Evolutionary conservation across 2,888 invertebrate species (phyloP).

Genomic region (Agrilus cyanescens): DNA sequence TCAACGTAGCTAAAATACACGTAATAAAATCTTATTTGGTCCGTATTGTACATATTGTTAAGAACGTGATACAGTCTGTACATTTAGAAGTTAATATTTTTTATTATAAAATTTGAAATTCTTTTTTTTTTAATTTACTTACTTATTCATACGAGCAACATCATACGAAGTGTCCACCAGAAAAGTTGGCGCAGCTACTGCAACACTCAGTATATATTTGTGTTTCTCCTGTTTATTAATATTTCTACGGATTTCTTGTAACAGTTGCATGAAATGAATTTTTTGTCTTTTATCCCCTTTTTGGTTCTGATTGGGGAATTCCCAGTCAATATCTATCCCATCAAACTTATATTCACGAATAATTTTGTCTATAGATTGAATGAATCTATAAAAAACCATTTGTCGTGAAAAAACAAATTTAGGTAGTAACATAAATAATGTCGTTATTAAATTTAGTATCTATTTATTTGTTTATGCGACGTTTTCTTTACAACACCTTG

Average conservation of each 20-base stretch:
- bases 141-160: constrained; percentile 63
- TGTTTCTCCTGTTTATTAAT: constrained; percentile 46
- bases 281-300: constrained; percentile 42
- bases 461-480: no score
- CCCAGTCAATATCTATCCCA: constrained; percentile 76
- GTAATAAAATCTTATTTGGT: background rate
- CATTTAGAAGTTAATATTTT: background rate
- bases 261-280: constrained; percentile 61
- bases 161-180: constrained; percentile 70
- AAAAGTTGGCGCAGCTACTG: constrained; percentile 66
- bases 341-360: constrained; percentile 47
- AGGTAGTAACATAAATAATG: no score
- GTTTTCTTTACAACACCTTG: no score
- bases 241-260: constrained; percentile 59
- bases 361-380: constrained; percentile 38
- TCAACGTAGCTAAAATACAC: constrained; percentile 53
- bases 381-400: constrained; percentile 35
- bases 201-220: constrained; percentile 56
- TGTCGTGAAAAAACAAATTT: constrained; percentile 4
- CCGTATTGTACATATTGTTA: background rate
- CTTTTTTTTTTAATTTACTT: constrained; percentile 20
- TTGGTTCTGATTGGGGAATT: constrained; percentile 59
- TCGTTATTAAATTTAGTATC: background rate
- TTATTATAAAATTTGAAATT: background rate
- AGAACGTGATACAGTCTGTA: background rate